Conservation (phyloP, 2,888 invertebrate genomes). For the Oithona nana region DNA sequence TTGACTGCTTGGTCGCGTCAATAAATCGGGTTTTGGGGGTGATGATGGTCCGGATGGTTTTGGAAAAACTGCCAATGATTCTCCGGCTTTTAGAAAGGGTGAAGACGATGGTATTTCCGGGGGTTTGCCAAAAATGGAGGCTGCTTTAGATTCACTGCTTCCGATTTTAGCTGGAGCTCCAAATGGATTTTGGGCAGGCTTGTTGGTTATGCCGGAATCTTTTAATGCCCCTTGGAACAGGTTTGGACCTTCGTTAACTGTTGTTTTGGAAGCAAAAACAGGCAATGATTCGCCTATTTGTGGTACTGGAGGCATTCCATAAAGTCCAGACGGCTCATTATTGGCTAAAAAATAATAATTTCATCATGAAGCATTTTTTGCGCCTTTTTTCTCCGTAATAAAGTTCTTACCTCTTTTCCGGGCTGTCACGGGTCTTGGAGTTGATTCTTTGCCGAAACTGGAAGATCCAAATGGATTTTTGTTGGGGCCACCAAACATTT, state of each 20-base stretch:
- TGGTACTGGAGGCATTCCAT: background rate
- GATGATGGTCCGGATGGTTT: too few relatives aligned
- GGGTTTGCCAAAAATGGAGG: background rate
- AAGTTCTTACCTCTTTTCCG: background rate
- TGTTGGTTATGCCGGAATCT: background rate
- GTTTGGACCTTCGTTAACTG: background rate
- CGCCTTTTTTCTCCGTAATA: too few relatives aligned
- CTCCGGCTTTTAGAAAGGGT: too few relatives aligned
- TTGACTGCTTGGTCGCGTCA: too few relatives aligned
- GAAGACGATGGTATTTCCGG: too few relatives aligned
- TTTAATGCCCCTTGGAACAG: background rate
- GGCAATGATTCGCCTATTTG: background rate
- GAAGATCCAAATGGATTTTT: background rate
- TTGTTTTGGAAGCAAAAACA: background rate
- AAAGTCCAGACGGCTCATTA: background rate
- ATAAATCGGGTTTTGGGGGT: too few relatives aligned
- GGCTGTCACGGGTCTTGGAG: background rate
- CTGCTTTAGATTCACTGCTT: too few relatives aligned
- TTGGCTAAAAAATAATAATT: background rate
- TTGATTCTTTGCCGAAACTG: background rate
- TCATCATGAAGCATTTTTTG: background rate
- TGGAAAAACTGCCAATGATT: too few relatives aligned
- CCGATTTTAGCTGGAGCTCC: background rate
- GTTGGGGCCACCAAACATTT: background rate
- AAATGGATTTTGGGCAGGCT: background rate